phyloP scores from a whole-genome alignment of 2,888 invertebrate species.

The Patella caerulea region DNA sequence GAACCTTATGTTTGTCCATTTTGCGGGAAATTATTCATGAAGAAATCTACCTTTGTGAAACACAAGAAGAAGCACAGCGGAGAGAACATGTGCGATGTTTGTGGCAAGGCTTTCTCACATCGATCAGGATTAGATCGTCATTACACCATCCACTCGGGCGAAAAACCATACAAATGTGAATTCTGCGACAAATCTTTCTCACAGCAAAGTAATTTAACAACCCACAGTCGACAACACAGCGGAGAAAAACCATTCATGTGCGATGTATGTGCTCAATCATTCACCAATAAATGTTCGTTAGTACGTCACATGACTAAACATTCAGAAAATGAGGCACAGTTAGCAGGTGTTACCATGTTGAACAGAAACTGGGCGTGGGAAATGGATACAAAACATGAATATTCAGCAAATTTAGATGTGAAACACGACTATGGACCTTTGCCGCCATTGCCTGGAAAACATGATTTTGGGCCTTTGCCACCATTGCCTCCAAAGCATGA shows the following conservation, averaged over 20 bases:
- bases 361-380: no score
- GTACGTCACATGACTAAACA: constrained; percentile 12
- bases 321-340: constrained; percentile 7
- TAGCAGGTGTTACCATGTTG: neutral
- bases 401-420: no score
- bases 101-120: neutral
- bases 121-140: neutral
- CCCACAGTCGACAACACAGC: neutral
- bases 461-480: no score
- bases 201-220: neutral
- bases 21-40: neutral
- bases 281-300: constrained; percentile 6
- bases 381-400: no score
- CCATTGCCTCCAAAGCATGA: no score
- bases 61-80: constrained; percentile 2
- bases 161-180: neutral
- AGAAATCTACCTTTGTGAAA: neutral
- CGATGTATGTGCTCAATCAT: neutral
- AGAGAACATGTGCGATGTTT: neutral
- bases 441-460: no score
- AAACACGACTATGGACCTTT: no score
- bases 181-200: constrained; percentile 1
- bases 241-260: constrained; percentile 8
- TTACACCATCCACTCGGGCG: neutral
- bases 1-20: neutral